Base-by-base conservation (phyloP, 2,797 vertebrate species). In the Dallia pectoralis region DNA sequence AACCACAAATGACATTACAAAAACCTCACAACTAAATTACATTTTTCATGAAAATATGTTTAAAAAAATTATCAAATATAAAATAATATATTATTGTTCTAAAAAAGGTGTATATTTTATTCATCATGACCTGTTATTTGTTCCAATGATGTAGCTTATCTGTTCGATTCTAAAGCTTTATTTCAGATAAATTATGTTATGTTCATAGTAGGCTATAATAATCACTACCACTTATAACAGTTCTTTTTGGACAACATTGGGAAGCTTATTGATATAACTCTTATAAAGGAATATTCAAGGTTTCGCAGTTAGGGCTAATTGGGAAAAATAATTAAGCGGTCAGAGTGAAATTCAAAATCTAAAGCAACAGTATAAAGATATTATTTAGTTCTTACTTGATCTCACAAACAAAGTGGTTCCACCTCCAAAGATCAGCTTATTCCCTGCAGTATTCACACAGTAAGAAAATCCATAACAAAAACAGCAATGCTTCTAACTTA, bases 371-470 rank as follows among this genome's bases (percentile, higher is more conserved):
- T 59, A 59, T 33, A 48, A 1, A 30, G 32, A 62, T 27, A 3
- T 72, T 1, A 48, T 16, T 66, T n/a, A 49, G 25, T 11, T 47
- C 62, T 72, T 72, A 64, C 71, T 67, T 73, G 63, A 53, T 49
- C 51, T 15, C n/a, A 73, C 62, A 40, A 66, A 64, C 16, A 32
- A 29, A 48, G 3, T 64, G 11, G 71, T 73, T 51, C 62, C 71
- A 66, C 5, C 15, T 66, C 63, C 76, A 74, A 78, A 74, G 16
- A 74, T 62, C 18, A 74, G 4, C 62, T 61, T 73, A 15, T 4
- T n/a, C n/a, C 27, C 3, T 2, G 19, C 76, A 65, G 16, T 8
- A 73, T 73, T 51, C 63, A 65, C 71, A 73, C 71, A 73, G 5
- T 33, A 9, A 73, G 29, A 22, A 22, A 25, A 36, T 18, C 8